These are phyloP conservation scores for Macrotis lagotis DNA, from an alignment of 2,113 vertebrate genomes.

Conservation along the genomic window DNA sequence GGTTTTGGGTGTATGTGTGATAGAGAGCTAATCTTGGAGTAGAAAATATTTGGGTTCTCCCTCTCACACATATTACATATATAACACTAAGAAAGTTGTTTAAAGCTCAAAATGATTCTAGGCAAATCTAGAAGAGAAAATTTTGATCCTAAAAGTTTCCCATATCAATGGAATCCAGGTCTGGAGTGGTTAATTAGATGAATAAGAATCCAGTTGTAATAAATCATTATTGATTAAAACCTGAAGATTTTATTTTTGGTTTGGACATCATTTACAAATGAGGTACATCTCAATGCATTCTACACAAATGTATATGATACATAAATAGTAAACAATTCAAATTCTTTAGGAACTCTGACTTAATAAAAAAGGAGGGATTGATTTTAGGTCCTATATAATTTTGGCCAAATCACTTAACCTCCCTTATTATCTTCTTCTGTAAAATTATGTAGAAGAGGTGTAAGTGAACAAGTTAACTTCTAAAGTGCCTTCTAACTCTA, in stretches of 20 bases:
- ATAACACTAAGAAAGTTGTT: not conserved
- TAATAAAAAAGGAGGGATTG: not conserved
- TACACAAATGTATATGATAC: not conserved
- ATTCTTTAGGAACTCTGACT: not conserved
- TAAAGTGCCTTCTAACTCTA: not conserved
- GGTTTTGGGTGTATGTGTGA: not conserved
- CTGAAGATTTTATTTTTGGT: not conserved
- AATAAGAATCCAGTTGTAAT: not conserved
- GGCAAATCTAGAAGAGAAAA: not conserved
- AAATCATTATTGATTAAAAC: constrained; percentile 12
- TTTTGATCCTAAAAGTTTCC: not conserved
- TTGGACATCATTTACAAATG: not conserved
- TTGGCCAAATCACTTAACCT: not conserved
- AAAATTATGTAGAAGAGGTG: not conserved
- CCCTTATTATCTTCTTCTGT: not conserved
- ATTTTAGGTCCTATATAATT: not conserved
- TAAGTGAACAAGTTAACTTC: not conserved
- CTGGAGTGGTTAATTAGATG: not conserved
- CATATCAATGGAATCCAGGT: not conserved
- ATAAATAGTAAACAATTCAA: not conserved
- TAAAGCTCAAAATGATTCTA: not conserved
- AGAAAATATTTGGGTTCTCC: not conserved
- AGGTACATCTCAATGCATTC: not conserved
- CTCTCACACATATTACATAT: not conserved
- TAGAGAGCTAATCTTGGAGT: not conserved